phyloP scores from a whole-genome alignment of 2,797 vertebrate genomes.

The Kryptopterus vitreolus region DNA sequence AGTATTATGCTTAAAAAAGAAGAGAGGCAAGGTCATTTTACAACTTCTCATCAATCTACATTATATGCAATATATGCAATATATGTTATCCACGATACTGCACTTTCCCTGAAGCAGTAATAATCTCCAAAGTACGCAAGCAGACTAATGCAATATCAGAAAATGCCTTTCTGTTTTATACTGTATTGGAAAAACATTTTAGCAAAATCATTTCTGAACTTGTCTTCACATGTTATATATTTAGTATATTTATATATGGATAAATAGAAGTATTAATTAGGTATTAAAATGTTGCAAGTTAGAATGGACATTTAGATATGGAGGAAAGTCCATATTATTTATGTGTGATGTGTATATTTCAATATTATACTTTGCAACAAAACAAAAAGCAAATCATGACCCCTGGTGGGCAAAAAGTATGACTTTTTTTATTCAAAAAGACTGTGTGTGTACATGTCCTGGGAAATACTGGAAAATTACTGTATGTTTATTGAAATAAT shows the following conservation, averaged over 20 bases:
- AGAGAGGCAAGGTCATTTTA: neutral
- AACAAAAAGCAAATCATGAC: neutral
- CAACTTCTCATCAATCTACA: slow-evolving; percentile 15
- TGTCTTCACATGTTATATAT: neutral
- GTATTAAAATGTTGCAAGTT: neutral
- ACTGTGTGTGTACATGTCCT: neutral
- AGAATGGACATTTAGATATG: neutral
- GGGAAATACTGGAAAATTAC: neutral
- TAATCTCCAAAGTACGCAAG: neutral
- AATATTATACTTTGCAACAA: neutral
- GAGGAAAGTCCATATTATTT: neutral
- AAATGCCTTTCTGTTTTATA: neutral
- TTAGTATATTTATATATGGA: neutral
- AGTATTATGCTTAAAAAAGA: slow-evolving; percentile 15
- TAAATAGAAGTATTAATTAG: too few relatives aligned
- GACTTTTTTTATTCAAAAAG: neutral
- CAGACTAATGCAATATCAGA: neutral
- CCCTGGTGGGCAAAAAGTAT: neutral
- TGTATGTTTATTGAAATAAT: neutral
- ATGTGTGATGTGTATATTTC: neutral
- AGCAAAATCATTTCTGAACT: neutral
- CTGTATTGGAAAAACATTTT: neutral
- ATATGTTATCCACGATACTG: neutral
- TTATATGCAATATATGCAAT: neutral
- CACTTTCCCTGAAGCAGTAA: slow-evolving; percentile 6